A percentile compares a stretch with the other conserved stretches of the same genome.
phyloP scores from a whole-genome alignment of 2,797 vertebrate genomes.

The Numenius phaeopus region DNA sequence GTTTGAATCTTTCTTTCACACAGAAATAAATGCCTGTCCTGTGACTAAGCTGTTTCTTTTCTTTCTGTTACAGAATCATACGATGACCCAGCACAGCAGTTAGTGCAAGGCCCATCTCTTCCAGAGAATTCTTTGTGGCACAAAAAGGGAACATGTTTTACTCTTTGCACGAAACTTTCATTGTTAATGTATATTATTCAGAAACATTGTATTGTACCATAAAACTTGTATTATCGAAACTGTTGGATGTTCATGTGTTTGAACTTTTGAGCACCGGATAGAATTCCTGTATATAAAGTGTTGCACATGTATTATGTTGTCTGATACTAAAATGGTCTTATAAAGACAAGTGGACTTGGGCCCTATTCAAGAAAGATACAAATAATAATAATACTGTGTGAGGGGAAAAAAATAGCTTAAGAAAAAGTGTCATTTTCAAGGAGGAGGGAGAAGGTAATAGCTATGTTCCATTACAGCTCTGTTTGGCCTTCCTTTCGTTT shows the following conservation, averaged over 20 bases:
- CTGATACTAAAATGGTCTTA: conserved; percentile 88
- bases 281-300: conserved; percentile 97
- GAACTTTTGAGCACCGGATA: conserved; percentile 89
- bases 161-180: conserved; percentile 91
- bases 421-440: conserved; percentile 71
- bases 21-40: background rate
- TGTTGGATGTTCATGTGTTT: conserved; percentile 89
- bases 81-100: conserved; percentile 99
- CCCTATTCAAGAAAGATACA: conserved; percentile 83
- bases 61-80: conserved; percentile 90
- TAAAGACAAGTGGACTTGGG: conserved; percentile 85
- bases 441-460: conserved; percentile 71
- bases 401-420: conserved; percentile 70
- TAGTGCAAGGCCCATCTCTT: conserved; percentile 86
- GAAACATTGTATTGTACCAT: conserved; percentile 90
- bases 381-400: conserved; percentile 69
- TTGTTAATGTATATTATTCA: conserved; percentile 92
- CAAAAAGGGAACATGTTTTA: conserved; percentile 87
- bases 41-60: conserved; percentile 44
- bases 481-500: conserved; percentile 79
- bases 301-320: conserved; percentile 96
- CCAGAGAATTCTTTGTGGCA: conserved; percentile 76
- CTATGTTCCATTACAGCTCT: conserved; percentile 71
- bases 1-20: background rate
- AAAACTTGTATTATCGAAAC: conserved; percentile 86